Conservation (phyloP, 1,140 invertebrate species). For the Mizuhopecten yessoensis region DNA sequence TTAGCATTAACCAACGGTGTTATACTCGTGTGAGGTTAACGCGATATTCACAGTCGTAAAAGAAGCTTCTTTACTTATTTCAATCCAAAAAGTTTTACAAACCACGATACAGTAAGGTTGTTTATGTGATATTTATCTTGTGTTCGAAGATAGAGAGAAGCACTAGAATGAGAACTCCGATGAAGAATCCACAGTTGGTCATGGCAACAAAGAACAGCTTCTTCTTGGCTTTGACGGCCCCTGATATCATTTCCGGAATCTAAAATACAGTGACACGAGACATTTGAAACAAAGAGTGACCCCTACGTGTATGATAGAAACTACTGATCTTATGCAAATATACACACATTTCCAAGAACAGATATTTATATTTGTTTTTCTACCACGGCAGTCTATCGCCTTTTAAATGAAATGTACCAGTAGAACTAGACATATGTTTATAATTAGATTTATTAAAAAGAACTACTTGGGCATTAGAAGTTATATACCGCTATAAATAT, state of each 20-base stretch:
- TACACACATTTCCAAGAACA: too few relatives aligned
- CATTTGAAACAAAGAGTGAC: too few relatives aligned
- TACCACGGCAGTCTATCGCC: too few relatives aligned
- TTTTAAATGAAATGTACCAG: not conserved
- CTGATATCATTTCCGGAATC: constrained; percentile 57
- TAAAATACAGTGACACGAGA: not conserved
- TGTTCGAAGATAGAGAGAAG: constrained; percentile 57
- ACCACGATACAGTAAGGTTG: not conserved
- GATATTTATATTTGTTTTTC: not conserved
- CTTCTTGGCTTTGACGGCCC: constrained; percentile 15
- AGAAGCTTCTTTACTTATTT: too few relatives aligned
- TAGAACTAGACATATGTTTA: not conserved
- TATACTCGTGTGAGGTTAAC: too few relatives aligned
- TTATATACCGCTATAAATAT: too few relatives aligned
- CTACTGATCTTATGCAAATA: too few relatives aligned
- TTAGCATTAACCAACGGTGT: too few relatives aligned
- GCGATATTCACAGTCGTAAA: too few relatives aligned
- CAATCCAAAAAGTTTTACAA: too few relatives aligned
- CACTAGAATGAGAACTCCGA: constrained; percentile 50
- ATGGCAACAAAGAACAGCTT: constrained; percentile 40
- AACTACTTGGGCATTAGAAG: too few relatives aligned
- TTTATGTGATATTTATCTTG: constrained; percentile 48
- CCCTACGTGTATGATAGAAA: too few relatives aligned
- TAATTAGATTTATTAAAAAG: not conserved
- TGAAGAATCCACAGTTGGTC: constrained; percentile 57